These are phyloP conservation scores for Sebastes diaconus DNA, from an alignment of 2,797 vertebrate species.

Conservation along the genomic window DNA sequence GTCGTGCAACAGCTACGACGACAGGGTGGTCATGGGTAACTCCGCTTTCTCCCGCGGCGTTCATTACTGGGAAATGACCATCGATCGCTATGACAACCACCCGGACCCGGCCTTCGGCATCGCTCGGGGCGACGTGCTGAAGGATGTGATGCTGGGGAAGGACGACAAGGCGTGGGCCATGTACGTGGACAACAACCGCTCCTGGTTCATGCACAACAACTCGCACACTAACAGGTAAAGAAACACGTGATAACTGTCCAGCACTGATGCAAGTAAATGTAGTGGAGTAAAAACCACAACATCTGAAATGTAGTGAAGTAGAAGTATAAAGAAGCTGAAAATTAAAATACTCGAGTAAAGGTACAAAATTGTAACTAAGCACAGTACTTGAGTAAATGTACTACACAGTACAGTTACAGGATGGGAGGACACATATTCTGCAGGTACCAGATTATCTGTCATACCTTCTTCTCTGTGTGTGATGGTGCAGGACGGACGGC, in stretches of 20 bases:
- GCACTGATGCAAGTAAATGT: neutral
- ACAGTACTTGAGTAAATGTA: neutral
- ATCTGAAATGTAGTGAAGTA: neutral
- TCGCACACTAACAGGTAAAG: conserved; percentile 96
- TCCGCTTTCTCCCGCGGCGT: conserved; percentile 94
- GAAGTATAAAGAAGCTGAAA: neutral
- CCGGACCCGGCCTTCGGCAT: conserved; percentile 96
- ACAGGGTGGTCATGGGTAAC: conserved; percentile 94
- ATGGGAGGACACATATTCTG: neutral
- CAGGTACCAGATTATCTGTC: neutral
- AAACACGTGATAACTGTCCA: neutral
- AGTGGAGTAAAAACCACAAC: no score
- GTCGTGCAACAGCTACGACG: conserved; percentile 98
- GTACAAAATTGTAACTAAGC: no score
- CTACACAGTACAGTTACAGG: neutral
- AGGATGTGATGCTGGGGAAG: conserved; percentile 98
- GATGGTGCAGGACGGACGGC: conserved; percentile 88
- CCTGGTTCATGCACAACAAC: conserved; percentile 99
- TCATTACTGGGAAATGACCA: conserved; percentile 96
- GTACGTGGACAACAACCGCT: conserved; percentile 99
- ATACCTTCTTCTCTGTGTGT: neutral
- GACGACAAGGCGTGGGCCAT: conserved; percentile 99
- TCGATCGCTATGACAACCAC: conserved; percentile 98
- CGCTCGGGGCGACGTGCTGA: conserved; percentile 91
- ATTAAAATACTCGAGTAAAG: neutral